A percentile compares a stretch with the other conserved stretches of the same genome.
Evolutionary conservation across 2,888 invertebrate genomes (phyloP).

Genomic region (Drosophila differens): DNA sequence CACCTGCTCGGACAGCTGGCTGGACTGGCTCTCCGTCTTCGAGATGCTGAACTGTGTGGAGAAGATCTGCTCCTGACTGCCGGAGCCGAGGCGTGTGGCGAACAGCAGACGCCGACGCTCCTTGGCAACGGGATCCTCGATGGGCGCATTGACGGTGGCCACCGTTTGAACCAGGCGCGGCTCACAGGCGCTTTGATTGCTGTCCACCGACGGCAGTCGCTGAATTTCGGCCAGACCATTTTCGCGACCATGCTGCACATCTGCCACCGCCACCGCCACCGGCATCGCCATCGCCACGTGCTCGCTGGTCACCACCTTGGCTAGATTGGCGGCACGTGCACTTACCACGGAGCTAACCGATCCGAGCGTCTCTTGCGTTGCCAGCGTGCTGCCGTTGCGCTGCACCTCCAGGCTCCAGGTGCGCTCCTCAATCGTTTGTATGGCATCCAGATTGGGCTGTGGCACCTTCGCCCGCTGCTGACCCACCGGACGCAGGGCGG

Average conservation of each 20-base stretch:
- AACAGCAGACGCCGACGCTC: conserved; percentile 87
- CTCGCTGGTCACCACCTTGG: conserved; percentile 74
- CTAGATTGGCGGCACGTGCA: conserved; percentile 70
- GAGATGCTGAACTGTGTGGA: conserved; percentile 89
- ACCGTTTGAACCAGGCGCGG: conserved; percentile 75
- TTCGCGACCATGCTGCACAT: conserved; percentile 62
- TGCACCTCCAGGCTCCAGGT: conserved; percentile 79
- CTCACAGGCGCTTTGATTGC: conserved; percentile 75
- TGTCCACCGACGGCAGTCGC: conserved; percentile 78
- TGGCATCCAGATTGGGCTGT: conserved; percentile 86
- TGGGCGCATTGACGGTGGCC: conserved; percentile 74
- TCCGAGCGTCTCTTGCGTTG: conserved; percentile 85
- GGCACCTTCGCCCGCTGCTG: conserved; percentile 36
- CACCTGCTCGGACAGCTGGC: conserved; percentile 87
- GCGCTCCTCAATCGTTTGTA: conserved; percentile 87
- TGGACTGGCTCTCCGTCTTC: conserved; percentile 88
- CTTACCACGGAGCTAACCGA: conserved; percentile 85
- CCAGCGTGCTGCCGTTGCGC: conserved; percentile 85
- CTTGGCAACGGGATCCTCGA: conserved; percentile 76
- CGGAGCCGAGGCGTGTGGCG: conserved; percentile 88
- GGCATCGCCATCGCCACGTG: conserved; percentile 5
- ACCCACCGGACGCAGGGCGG: conserved; percentile 70
- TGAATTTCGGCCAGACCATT: conserved; percentile 81
- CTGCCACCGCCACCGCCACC: background rate
- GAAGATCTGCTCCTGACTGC: conserved; percentile 89